A percentile compares a stretch with the other conserved stretches of the same genome.
Conservation (phyloP, 2,113 vertebrate species). For the Patagioenas fasciata region DNA sequence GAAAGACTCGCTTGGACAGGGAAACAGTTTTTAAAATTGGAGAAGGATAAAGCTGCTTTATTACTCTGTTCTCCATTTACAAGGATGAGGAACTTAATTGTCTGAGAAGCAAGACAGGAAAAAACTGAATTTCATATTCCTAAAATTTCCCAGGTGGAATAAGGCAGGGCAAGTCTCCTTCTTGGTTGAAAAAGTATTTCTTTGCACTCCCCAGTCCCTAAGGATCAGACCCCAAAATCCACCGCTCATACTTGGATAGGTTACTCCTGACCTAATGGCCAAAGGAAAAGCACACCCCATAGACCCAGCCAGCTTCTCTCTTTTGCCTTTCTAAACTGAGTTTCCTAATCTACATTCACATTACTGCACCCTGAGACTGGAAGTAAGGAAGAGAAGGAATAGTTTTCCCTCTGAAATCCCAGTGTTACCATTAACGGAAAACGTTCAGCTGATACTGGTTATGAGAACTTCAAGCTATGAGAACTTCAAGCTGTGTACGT, state of each 20-base stretch:
- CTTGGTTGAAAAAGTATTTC: neutral
- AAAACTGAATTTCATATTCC: neutral
- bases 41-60: neutral
- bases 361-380: too few relatives aligned
- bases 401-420: neutral
- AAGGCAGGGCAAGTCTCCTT: neutral
- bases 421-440: neutral
- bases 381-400: neutral
- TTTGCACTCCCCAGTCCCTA: neutral
- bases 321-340: neutral
- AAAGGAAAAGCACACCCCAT: neutral
- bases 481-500: accelerated
- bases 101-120: neutral
- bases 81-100: neutral
- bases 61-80: neutral
- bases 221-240: neutral
- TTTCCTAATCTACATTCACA: neutral
- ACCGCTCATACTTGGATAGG: neutral
- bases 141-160: neutral
- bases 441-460: neutral
- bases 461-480: neutral
- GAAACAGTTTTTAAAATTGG: neutral
- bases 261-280: neutral
- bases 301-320: neutral
- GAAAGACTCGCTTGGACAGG: neutral